These are phyloP conservation scores for Panagrolaimus sp. DNA, from an alignment of 1,140 invertebrate genomes.

Conservation along the genomic window DNA sequence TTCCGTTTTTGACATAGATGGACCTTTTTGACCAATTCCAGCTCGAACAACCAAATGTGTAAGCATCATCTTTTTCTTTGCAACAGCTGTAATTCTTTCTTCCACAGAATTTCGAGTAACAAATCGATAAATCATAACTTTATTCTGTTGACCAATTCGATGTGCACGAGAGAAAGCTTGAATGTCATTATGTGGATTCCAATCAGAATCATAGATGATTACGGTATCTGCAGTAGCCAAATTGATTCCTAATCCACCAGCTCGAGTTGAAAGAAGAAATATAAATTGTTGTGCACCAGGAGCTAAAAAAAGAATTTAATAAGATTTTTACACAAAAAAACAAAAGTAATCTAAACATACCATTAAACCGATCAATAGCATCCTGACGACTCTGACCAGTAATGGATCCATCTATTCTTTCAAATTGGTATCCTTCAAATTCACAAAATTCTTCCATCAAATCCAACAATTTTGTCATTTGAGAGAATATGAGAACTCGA, in stretches of 20 bases:
- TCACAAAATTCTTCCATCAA: conserved; percentile 97
- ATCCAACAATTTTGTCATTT: conserved; percentile 83
- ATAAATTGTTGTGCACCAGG: conserved; percentile 85
- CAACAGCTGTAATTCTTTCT: conserved; percentile 76
- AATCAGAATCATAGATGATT: conserved; percentile 99
- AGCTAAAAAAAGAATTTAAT: no score
- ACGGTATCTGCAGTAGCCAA: conserved; percentile 98
- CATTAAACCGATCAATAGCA: conserved; percentile 87
- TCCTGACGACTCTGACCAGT: conserved; percentile 90
- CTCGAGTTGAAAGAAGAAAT: conserved; percentile 90
- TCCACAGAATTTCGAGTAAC: conserved; percentile 97
- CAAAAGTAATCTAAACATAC: conserved; percentile 53
- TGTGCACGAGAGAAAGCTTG: conserved; percentile 92
- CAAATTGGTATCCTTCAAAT: conserved; percentile 94
- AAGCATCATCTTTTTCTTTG: conserved; percentile 99
- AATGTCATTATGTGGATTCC: conserved; percentile 79
- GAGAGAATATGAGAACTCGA: conserved; percentile 95
- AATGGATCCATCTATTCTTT: conserved; percentile 96
- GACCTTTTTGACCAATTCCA: conserved; percentile 78
- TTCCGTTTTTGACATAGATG: conserved; percentile 97
- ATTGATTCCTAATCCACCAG: conserved; percentile 97
- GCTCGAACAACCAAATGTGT: conserved; percentile 94
- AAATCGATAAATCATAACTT: conserved; percentile 99
- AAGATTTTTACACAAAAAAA: no score
- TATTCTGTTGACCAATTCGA: conserved; percentile 96